A percentile compares a stretch with the other conserved stretches of the same genome.
These are phyloP conservation scores for Tympanoctomys barrerae DNA, from an alignment of 2,797 vertebrate species.

Conservation along the genomic window DNA sequence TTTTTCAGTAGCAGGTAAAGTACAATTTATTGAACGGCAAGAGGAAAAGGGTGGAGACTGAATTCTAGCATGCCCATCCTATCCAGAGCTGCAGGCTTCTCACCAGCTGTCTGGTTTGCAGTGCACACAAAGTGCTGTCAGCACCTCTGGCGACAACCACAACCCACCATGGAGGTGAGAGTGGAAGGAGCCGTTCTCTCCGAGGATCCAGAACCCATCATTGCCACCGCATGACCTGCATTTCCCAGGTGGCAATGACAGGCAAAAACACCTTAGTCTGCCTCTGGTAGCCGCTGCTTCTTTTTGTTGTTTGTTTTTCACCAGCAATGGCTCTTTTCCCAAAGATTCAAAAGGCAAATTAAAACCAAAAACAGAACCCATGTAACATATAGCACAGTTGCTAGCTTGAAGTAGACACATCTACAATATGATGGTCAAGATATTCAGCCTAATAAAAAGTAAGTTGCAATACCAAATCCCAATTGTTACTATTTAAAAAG, in stretches of 20 bases:
- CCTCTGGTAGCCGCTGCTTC: slow-evolving; percentile 72
- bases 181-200: slow-evolving; percentile 58
- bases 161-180: slow-evolving; percentile 30
- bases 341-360: neutral
- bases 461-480: neutral
- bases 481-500: neutral
- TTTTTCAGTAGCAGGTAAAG: neutral
- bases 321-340: slow-evolving; percentile 14
- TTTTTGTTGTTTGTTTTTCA: slow-evolving; percentile 3
- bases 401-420: neutral
- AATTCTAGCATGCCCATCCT: neutral
- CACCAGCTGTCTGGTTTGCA: slow-evolving; percentile 50
- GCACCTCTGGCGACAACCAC: slow-evolving; percentile 67
- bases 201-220: slow-evolving; percentile 26
- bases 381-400: neutral
- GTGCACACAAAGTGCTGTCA: slow-evolving; percentile 76
- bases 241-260: slow-evolving; percentile 72
- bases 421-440: neutral
- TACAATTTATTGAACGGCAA: neutral
- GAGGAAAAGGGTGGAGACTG: neutral
- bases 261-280: slow-evolving; percentile 76
- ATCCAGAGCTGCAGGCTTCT: neutral
- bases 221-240: too few relatives aligned
- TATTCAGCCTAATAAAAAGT: neutral
- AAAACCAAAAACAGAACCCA: neutral